These are phyloP conservation scores for Parasteatoda tepidariorum DNA, from an alignment of 1,140 invertebrate species.

Conservation along the genomic window DNA sequence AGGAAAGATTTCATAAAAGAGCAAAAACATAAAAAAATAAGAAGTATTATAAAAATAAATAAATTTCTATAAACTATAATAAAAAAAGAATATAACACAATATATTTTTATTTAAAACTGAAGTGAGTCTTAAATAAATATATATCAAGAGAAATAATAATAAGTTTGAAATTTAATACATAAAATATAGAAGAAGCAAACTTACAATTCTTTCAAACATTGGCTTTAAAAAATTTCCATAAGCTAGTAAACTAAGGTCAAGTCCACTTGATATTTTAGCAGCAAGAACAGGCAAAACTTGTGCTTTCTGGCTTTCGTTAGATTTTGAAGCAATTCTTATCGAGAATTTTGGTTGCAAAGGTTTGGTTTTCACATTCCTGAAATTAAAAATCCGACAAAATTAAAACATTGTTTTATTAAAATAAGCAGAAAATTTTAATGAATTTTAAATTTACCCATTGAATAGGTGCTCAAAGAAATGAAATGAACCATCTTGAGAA, in stretches of 20 bases:
- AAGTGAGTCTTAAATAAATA: too few species aligned
- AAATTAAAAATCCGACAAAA: neutral
- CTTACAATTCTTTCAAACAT: conserved; percentile 48
- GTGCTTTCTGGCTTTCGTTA: neutral
- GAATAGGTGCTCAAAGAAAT: conserved; percentile 39
- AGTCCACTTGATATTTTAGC: conserved; percentile 9
- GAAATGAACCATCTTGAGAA: conserved; percentile 25
- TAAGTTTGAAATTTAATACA: too few species aligned
- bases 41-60: too few species aligned
- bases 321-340: conserved; percentile 29
- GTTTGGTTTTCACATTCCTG: conserved; percentile 40
- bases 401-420: too few species aligned
- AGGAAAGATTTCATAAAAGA: too few species aligned
- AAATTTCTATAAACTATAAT: too few species aligned
- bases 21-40: too few species aligned
- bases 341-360: conserved; percentile 10
- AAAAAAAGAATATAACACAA: too few species aligned
- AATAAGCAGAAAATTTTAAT: neutral
- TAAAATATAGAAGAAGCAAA: too few species aligned
- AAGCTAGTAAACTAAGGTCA: conserved; percentile 1
- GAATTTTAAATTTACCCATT: conserved; percentile 31
- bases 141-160: too few species aligned
- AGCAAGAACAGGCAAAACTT: conserved; percentile 17
- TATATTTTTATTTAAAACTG: too few species aligned
- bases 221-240: conserved; percentile 43